A percentile compares a stretch with the other conserved stretches of the same genome.
Conservation (phyloP, 2,113 vertebrate genomes). For the Parus major region DNA sequence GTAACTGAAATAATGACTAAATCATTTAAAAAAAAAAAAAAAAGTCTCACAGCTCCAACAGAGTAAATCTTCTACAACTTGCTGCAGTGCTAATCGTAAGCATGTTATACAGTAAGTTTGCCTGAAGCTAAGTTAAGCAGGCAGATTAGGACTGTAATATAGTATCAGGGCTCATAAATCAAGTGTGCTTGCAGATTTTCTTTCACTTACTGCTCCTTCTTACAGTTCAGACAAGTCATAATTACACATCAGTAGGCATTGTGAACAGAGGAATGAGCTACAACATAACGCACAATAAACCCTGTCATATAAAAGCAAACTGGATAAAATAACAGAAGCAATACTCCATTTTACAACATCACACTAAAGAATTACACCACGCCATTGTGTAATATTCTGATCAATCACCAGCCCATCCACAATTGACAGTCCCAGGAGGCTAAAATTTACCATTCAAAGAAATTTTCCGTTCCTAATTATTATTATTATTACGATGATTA, state of each 20-base stretch:
- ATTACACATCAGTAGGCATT: slow-evolving; percentile 91
- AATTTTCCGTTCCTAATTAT: slow-evolving; percentile 71
- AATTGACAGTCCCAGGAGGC: slow-evolving; percentile 77
- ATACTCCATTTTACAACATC: slow-evolving; percentile 86
- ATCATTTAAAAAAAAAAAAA: slow-evolving; percentile 58
- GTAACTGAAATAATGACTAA: slow-evolving; percentile 77
- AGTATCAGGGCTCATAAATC: slow-evolving; percentile 89
- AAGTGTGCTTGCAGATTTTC: slow-evolving; percentile 86
- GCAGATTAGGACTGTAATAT: slow-evolving; percentile 86
- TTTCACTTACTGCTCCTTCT: slow-evolving; percentile 87
- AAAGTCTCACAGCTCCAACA: slow-evolving; percentile 69
- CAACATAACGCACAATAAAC: slow-evolving; percentile 94
- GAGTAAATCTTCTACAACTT: slow-evolving; percentile 80
- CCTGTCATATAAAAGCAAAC: slow-evolving; percentile 92
- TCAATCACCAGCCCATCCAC: slow-evolving; percentile 83
- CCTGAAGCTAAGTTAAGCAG: slow-evolving; percentile 85
- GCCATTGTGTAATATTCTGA: slow-evolving; percentile 83
- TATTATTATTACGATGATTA: slow-evolving; percentile 66
- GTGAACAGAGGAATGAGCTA: slow-evolving; percentile 88
- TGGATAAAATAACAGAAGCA: slow-evolving; percentile 91
- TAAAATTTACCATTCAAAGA: slow-evolving; percentile 77
- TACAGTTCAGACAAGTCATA: slow-evolving; percentile 91
- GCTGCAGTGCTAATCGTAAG: slow-evolving; percentile 77
- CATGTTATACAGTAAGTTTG: slow-evolving; percentile 80
- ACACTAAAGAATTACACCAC: slow-evolving; percentile 84